These are phyloP conservation scores for Alfaro cultratus DNA, from an alignment of 2,797 vertebrate species.

Conservation along the genomic window DNA sequence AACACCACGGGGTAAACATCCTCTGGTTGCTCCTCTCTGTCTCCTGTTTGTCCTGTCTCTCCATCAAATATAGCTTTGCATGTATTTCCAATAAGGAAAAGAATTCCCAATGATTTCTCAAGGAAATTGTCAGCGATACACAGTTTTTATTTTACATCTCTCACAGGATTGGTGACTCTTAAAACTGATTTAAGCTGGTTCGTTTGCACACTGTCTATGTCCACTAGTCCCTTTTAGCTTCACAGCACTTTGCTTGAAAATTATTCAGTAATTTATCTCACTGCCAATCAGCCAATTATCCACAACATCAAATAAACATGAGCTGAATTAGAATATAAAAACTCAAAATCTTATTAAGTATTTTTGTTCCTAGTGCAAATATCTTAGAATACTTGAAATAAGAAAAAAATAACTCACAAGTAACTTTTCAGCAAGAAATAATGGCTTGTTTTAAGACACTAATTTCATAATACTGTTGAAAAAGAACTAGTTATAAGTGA, in stretches of 20 bases:
- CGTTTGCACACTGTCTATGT: neutral
- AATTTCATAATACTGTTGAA: too few relatives aligned
- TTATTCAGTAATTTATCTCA: too few relatives aligned
- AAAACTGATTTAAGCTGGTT: neutral
- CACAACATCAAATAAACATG: neutral
- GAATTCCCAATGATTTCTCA: neutral
- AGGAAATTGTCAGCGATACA: neutral
- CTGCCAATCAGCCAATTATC: neutral
- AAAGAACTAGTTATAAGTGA: too few relatives aligned
- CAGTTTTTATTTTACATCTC: neutral
- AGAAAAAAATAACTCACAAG: too few relatives aligned
- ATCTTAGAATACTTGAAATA: too few relatives aligned
- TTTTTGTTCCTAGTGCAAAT: too few relatives aligned
- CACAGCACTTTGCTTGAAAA: neutral
- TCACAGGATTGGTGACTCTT: neutral
- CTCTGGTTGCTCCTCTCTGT: slow-evolving; percentile 46
- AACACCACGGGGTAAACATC: slow-evolving; percentile 63
- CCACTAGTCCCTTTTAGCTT: neutral
- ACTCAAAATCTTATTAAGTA: too few relatives aligned
- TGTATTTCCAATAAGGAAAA: neutral
- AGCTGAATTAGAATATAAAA: neutral
- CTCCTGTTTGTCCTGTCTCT: slow-evolving; percentile 10
- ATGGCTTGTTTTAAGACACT: too few relatives aligned
- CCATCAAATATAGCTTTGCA: neutral
- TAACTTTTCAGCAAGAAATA: too few relatives aligned